A percentile compares a stretch with the other conserved stretches of the same genome.
These are phyloP conservation scores for Diogma glabrata DNA, from an alignment of 2,888 invertebrate species.

Conservation along the genomic window DNA sequence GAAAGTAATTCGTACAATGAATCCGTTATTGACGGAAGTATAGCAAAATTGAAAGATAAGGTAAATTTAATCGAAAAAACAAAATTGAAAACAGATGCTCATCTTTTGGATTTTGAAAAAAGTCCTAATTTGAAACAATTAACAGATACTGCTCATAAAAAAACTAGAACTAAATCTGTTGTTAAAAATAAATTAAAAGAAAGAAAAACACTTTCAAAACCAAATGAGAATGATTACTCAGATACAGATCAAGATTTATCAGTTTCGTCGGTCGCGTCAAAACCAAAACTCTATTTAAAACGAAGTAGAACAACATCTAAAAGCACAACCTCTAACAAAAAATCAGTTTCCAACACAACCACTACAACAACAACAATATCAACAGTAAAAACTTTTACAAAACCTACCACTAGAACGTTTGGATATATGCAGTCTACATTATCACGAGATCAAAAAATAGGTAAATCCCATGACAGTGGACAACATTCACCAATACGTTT, in stretches of 20 bases:
- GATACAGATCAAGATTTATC: background rate
- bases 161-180: background rate
- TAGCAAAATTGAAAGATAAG: constrained; percentile 10
- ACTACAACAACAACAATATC: constrained; percentile 7
- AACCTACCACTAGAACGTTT: constrained; percentile 29
- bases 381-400: constrained; percentile 17
- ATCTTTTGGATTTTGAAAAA: background rate
- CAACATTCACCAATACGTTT: background rate
- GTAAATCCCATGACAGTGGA: constrained; percentile 21
- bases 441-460: constrained; percentile 43
- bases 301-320: background rate
- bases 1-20: constrained; percentile 25
- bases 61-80: background rate
- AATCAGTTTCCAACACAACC: background rate
- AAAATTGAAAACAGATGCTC: background rate
- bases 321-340: background rate
- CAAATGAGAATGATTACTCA: background rate
- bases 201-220: background rate
- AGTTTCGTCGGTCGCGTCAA: background rate
- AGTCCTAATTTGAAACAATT: background rate
- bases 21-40: constrained; percentile 25
- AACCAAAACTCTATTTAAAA: background rate
- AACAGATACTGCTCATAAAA: too few species aligned
- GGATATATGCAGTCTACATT: constrained; percentile 50
- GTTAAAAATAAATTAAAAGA: constrained; percentile 3